Evolutionary conservation across 2,113 vertebrate species (phyloP), one percentile per base, ranked within the genome.

Genomic region (Phalacrocorax carbo): DNA sequence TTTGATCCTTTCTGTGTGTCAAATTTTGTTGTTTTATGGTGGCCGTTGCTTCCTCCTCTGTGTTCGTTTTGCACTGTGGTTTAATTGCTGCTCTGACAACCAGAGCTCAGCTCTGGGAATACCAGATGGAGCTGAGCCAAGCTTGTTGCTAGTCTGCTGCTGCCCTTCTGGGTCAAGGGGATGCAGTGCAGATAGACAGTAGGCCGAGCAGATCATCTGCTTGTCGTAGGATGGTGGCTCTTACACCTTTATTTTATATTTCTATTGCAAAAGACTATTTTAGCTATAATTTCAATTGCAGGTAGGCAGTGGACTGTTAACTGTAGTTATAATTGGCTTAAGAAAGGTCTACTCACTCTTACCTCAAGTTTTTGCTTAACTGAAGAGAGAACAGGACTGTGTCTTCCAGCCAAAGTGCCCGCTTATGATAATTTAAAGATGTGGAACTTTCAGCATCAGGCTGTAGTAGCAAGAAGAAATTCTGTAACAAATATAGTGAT

Each of bases 21-120:
- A 10, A 3, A 9, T 51, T 86, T 3, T 55, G 65, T 26, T 81
- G 13, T 34, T 61, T 42, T n/a, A 30, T 0, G 0, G 30, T 29
- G 71, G 34, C 82, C 0, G 0, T 61, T 58, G 40, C 86, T 83
- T n/a, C 48, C 75, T 42, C 32, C 58, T 17, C 2, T 4, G 26
- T 0, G 9, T 88, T 87, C 96, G 94, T 92, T 88, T 72, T 65
- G 82, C 52, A 2, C 66, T 30, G 71, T 38, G 90, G 8, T 77
- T 92, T 46, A 32, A 29, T 38, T 58, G 94, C 93, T 95, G 86
- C 95, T 90, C 25, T 94, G 94, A n/a, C 94, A 95, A 88, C 86
- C 8, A 0, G 8, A 44, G 62, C 94, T 40, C 14, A 10, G 92
- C 73, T 38, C 62, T 65, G 82, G 92, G 90, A 72, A 57, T 87